These are phyloP conservation scores for Entelurus aequoreus DNA, from an alignment of 2,113 vertebrate genomes.

Conservation along the genomic window DNA sequence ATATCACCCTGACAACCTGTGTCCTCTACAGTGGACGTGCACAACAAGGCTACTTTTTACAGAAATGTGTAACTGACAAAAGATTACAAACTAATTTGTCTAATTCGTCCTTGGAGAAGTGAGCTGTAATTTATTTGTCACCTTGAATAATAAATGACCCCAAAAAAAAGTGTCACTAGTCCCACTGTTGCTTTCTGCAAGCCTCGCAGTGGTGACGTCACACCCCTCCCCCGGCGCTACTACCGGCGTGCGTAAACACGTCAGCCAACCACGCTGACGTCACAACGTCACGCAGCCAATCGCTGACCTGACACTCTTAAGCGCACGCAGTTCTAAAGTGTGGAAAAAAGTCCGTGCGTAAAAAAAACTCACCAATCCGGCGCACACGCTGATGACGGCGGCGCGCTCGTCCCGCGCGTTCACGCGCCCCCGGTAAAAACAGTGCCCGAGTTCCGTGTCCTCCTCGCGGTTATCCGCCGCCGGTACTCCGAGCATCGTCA, in stretches of 20 bases:
- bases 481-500: constrained; percentile 82
- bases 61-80: too few relatives aligned
- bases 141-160: constrained; percentile 4
- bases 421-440: constrained; percentile 95
- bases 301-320: background rate
- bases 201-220: constrained; percentile 57
- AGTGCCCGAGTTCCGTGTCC: constrained; percentile 85
- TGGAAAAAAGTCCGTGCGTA: constrained; percentile 27
- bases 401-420: constrained; percentile 84
- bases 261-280: constrained; percentile 31
- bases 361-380: constrained; percentile 91
- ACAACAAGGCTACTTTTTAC: too few relatives aligned
- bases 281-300: constrained; percentile 1
- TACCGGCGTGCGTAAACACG: constrained; percentile 59
- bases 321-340: background rate
- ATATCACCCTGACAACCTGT: too few relatives aligned
- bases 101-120: constrained; percentile 8
- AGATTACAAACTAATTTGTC: too few relatives aligned
- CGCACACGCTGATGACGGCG: constrained; percentile 95
- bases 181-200: constrained; percentile 8
- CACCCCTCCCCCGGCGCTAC: constrained; percentile 26
- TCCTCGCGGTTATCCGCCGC: constrained; percentile 70
- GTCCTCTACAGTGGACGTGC: too few relatives aligned
- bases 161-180: background rate
- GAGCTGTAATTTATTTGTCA: constrained; percentile 13